Evolutionary conservation across 2,797 vertebrate species (phyloP), one percentile per base, ranked within the genome.

Genomic region (Semaprochilodus insignis): DNA sequence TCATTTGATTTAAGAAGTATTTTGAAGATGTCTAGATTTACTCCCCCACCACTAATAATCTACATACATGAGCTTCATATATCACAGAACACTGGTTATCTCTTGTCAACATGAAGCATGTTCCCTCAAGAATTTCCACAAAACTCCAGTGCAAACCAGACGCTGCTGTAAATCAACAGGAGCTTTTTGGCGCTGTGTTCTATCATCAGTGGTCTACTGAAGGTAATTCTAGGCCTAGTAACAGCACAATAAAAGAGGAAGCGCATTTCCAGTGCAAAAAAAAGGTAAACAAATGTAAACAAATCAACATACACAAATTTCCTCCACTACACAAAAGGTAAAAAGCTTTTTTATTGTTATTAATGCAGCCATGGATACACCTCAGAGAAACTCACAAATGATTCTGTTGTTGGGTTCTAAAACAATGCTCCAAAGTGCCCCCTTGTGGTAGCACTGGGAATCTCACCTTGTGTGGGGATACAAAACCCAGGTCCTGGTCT

Each of bases 61-160:
- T 80, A 52, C 48, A 63, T 73, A 44, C 71, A 27, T 71, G 55
- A 34, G 51, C 51, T 74, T 80, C 62, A 89, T 88, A 48, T 83
- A 86, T 88, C 80, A 83, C 62, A 36, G 1, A 34, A 34, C 48
- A 78, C 60, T 73, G 87, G 87, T 88, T 87, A 78, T 91, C 66
- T 57, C 69, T 78, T 77, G 81, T 88, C 83, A 77, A 72, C 59
- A 84, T 83, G 81, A 59, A 27, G 34, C 40, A 88, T 81, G 6
- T 75, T 88, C 73, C 40, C 52, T 67, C 59, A 77, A 27, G 66
- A 59, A 73, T 78, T 77, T 78, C 25, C 27, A 40, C 52, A 60
- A 62, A 44, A 54, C 54, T 70, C 31, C 23, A 82, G 62, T 66
- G 4, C 23, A 7, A 62, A 63, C 13, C 54, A 81, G 70, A 78